These are phyloP conservation scores for Trichonephila clavata DNA, from an alignment of 1,140 invertebrate genomes.

Conservation along the genomic window DNA sequence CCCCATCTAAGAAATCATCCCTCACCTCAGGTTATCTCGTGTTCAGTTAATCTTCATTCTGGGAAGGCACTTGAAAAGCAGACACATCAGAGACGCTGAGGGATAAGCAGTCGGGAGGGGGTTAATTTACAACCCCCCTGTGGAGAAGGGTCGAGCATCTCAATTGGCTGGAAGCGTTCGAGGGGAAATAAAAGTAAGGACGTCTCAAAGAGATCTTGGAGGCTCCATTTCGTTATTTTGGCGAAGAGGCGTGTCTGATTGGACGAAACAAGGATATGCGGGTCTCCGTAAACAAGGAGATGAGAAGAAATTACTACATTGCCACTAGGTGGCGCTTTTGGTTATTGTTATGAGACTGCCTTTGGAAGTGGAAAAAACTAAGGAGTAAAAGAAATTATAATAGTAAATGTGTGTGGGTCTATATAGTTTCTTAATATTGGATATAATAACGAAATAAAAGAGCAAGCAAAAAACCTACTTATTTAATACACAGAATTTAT, in stretches of 20 bases:
- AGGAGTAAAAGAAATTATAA: no score
- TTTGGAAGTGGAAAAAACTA: no score
- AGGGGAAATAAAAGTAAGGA: conserved; percentile 28
- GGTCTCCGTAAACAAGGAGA: neutral
- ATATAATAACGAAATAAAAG: no score
- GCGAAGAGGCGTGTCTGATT: conserved; percentile 19
- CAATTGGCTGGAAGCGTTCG: neutral
- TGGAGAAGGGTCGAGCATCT: neutral
- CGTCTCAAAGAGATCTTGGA: conserved; percentile 1
- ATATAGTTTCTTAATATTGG: no score
- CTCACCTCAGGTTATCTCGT: neutral
- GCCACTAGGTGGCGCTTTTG: neutral
- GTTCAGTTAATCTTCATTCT: conserved; percentile 25
- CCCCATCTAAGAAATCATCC: neutral
- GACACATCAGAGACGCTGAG: conserved; percentile 14
- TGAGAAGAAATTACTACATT: neutral
- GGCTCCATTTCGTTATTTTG: conserved; percentile 1
- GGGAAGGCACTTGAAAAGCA: neutral
- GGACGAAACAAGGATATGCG: neutral
- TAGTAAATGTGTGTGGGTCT: no score
- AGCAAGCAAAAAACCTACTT: no score
- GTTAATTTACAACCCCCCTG: conserved; percentile 8
- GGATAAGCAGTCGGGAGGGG: neutral
- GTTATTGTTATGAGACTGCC: neutral
- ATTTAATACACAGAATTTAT: no score